Base-by-base conservation (phyloP, 2,888 invertebrate species). In the Galerucella nymphaeae region DNA sequence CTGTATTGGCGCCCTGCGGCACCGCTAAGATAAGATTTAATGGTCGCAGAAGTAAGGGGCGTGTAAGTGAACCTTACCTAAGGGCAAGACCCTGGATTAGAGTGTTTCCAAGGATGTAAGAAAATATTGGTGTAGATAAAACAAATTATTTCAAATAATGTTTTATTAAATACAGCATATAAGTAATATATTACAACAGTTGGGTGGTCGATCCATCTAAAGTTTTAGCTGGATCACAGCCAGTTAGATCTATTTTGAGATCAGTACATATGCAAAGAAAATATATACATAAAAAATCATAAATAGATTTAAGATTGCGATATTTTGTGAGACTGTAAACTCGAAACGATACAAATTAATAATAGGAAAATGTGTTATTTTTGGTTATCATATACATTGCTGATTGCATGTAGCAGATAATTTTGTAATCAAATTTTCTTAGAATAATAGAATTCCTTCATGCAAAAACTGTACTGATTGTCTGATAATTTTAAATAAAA, bases 161-260 rank as follows among this genome's bases (percentile, higher is more conserved):
- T 76, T 78, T 79, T 79, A 73, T 77, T 77, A 74, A 77, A 72
- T 79, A 77, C 69, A 65, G 58, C 63, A 61, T 71, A 72, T 62
- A 76, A 77, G 58, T 45, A 73, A 77, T 77, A 78, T 73, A 79
- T 79, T 80, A 81, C 80, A 82, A 80, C 78, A 80, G 79, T 77
- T 75, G 75, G 76, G 77, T 80, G 79, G 78, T 82, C 80, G 80
- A 81, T 81, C 80, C 78, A 74, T 78, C 76, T 8, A 81, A 79
- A 79, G 75, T 78, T 78, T 76, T 78, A 79, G 79, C 77, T 79
- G 79, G 80, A 82, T 83, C 82, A 83, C 82, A 83, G 82, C 80
- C 81, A 78, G 77, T 71, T 78, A 78, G 79, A 82, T 80, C 78
- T 76, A 81, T 67, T 45, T 58, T 81, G 82, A 83, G 81, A 82